These are phyloP conservation scores for Agriopis leucophaearia DNA, from an alignment of 2,888 invertebrate genomes.

Conservation along the genomic window DNA sequence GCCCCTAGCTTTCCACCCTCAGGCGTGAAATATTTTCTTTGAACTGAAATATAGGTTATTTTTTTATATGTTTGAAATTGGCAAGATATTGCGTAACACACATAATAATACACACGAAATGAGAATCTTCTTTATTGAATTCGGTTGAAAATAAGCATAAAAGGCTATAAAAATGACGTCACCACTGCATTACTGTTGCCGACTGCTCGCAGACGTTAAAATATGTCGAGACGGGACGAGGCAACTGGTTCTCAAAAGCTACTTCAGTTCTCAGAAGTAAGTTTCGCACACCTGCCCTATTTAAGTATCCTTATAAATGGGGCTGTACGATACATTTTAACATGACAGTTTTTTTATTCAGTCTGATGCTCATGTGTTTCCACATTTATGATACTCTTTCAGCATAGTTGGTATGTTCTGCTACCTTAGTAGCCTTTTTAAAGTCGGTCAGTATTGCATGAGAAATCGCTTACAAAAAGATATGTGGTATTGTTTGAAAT, in stretches of 20 bases:
- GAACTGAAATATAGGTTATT: too few species aligned
- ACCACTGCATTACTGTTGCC: slow-evolving; percentile 52
- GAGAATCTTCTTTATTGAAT: too few species aligned
- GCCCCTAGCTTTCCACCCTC: too few species aligned
- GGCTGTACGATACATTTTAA: not conserved
- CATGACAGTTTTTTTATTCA: slow-evolving; percentile 1
- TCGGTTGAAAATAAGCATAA: too few species aligned
- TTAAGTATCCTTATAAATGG: slow-evolving; percentile 53
- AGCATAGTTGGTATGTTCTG: not conserved
- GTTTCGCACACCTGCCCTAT: slow-evolving; percentile 75
- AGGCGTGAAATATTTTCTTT: too few species aligned
- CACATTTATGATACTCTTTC: not conserved
- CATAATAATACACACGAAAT: too few species aligned
- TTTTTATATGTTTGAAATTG: too few species aligned
- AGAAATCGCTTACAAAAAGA: not conserved
- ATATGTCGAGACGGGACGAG: slow-evolving; percentile 53
- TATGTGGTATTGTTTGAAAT: not conserved
- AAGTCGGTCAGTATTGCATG: not conserved
- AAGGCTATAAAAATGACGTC: slow-evolving; percentile 59
- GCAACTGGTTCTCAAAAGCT: slow-evolving; percentile 69
- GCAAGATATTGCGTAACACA: too few species aligned
- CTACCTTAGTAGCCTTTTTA: not conserved
- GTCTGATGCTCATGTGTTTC: not conserved
- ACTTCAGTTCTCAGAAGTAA: slow-evolving; percentile 69
- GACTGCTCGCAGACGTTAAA: slow-evolving; percentile 50